phyloP scores from a whole-genome alignment of 2,888 invertebrate species.

The Cabera pusaria region DNA sequence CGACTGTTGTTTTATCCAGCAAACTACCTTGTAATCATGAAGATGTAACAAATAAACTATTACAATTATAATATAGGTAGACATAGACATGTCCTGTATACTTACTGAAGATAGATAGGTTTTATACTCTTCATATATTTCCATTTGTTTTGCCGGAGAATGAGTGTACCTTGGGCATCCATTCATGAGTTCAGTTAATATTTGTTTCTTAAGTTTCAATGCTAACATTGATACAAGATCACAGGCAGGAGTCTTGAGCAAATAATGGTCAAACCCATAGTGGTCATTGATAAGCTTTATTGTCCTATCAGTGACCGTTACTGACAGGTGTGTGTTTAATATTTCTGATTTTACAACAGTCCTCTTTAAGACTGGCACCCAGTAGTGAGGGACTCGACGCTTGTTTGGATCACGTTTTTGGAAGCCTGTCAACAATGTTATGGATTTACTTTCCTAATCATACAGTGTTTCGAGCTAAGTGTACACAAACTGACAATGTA shows the following conservation, averaged over 20 bases:
- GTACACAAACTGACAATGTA: slow-evolving; percentile 1
- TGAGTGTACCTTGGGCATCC: slow-evolving; percentile 87
- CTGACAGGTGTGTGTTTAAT: slow-evolving; percentile 91
- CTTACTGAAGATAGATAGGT: slow-evolving; percentile 92
- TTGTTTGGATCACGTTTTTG: slow-evolving; percentile 83
- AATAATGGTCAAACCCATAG: slow-evolving; percentile 97
- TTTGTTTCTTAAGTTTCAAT: slow-evolving; percentile 92
- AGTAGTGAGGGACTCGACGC: slow-evolving; percentile 91
- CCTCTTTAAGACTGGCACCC: slow-evolving; percentile 92
- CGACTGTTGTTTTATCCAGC: no score
- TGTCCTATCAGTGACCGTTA: slow-evolving; percentile 93
- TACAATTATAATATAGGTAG: no score
- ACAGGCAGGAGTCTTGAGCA: slow-evolving; percentile 96
- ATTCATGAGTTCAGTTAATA: slow-evolving; percentile 88
- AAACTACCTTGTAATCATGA: no score
- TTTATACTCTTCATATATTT: slow-evolving; percentile 90
- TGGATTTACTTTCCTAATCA: no score
- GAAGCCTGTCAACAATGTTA: slow-evolving; percentile 78
- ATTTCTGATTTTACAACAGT: slow-evolving; percentile 95
- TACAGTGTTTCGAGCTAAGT: no score
- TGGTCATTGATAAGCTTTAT: slow-evolving; percentile 93
- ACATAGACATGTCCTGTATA: no score
- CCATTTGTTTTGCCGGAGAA: slow-evolving; percentile 86
- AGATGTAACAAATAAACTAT: no score
- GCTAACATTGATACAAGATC: slow-evolving; percentile 95